phyloP scores from a whole-genome alignment of 2,113 vertebrate species.

The Phasianus colchicus region DNA sequence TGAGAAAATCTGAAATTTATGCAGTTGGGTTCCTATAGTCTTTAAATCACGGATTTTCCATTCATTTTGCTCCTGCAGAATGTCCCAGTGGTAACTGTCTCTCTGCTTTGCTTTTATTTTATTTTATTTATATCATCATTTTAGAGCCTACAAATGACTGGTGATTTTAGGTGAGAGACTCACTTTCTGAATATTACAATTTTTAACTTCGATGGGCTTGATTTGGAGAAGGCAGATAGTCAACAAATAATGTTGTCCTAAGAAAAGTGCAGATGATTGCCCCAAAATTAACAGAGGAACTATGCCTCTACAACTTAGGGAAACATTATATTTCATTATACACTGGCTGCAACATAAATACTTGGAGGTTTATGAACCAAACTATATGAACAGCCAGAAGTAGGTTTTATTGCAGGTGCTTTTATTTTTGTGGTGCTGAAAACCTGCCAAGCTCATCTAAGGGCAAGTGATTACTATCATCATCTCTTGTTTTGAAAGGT shows the following conservation, averaged over 20 bases:
- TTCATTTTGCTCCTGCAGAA: background rate
- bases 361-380: background rate
- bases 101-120: background rate
- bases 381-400: background rate
- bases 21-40: background rate
- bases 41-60: background rate
- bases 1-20: background rate
- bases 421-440: constrained; percentile 17
- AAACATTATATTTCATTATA: background rate
- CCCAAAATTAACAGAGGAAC: background rate
- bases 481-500: background rate
- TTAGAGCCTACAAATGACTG: background rate
- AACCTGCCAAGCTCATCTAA: background rate
- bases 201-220: background rate
- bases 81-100: background rate
- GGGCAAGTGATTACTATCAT: background rate
- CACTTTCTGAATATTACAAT: background rate
- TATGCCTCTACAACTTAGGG: background rate
- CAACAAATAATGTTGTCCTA: background rate
- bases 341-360: background rate
- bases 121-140: background rate
- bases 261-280: background rate
- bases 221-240: background rate
- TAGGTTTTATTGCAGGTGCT: background rate
- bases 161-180: background rate